Percentiles rank a stretch among this genome's conserved stretches.
Conservation (phyloP, 2,113 vertebrate species). For the Acrocephalus kingi region DNA sequence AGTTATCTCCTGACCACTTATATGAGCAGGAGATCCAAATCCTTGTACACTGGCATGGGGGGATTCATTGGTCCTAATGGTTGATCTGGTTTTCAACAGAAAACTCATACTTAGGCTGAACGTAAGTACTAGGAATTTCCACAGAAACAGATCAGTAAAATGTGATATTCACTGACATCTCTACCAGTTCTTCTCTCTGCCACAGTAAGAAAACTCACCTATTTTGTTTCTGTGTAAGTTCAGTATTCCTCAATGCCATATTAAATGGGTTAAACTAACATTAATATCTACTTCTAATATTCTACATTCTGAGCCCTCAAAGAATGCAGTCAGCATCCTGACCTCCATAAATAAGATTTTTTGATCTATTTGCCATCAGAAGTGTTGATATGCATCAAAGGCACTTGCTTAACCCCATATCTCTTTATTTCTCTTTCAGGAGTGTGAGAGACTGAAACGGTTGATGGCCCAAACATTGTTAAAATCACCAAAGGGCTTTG, state of each 20-base stretch:
- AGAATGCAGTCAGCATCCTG: background rate
- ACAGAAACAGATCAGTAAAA: background rate
- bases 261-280: background rate
- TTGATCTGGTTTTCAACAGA: background rate
- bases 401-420: background rate
- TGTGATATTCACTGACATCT: background rate
- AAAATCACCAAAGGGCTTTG: background rate
- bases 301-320: background rate
- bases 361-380: background rate
- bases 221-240: background rate
- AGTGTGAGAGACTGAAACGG: background rate
- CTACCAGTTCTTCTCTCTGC: background rate
- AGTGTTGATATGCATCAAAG: background rate
- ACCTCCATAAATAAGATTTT: background rate
- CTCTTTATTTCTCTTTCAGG: background rate
- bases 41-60: background rate
- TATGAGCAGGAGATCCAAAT: background rate
- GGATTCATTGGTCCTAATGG: background rate
- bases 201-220: background rate
- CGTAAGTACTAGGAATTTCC: background rate
- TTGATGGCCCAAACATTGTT: background rate
- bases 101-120: background rate
- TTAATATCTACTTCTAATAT: background rate
- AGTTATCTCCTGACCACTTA: background rate
- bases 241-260: background rate